Percentiles rank a stretch among this genome's conserved stretches.
Evolutionary conservation across 2,888 invertebrate species (phyloP).

Genomic region (Tenodera sinensis): DNA sequence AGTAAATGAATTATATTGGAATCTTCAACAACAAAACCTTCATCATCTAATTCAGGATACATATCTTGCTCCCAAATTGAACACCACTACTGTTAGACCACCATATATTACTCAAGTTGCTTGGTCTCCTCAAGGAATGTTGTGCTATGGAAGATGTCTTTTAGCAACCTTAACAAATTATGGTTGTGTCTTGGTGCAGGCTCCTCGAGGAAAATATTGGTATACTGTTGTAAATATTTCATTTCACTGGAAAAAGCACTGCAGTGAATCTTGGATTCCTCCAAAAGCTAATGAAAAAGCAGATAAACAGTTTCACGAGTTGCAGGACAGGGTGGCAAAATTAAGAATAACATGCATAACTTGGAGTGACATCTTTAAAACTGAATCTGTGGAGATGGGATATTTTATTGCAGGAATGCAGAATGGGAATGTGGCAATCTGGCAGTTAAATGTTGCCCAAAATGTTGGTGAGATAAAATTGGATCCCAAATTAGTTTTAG

Average conservation of each 20-base stretch:
- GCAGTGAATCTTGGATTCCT: not conserved
- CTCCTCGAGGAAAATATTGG: not conserved
- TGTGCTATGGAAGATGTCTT: not conserved
- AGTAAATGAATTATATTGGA: not conserved
- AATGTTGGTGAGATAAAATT: not conserved
- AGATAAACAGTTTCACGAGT: not conserved
- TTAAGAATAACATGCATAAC: not conserved
- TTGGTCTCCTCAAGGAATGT: slow-evolving; percentile 9
- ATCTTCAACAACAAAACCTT: not conserved
- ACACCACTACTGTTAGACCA: not conserved
- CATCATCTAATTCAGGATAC: not conserved
- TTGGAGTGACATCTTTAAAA: not conserved
- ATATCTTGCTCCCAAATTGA: not conserved
- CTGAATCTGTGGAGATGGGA: not conserved
- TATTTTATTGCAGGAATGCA: not conserved
- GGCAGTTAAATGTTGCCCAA: not conserved
- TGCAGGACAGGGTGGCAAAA: not conserved
- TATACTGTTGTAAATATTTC: not conserved
- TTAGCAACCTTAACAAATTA: not conserved
- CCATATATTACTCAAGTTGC: not conserved
- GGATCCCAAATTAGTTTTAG: not conserved
- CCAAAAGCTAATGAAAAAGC: not conserved
- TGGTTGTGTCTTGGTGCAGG: not conserved
- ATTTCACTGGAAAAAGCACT: not conserved
- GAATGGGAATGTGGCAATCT: not conserved